These are phyloP conservation scores for Seriola dumerili DNA, from an alignment of 2,113 vertebrate species.

Conservation along the genomic window DNA sequence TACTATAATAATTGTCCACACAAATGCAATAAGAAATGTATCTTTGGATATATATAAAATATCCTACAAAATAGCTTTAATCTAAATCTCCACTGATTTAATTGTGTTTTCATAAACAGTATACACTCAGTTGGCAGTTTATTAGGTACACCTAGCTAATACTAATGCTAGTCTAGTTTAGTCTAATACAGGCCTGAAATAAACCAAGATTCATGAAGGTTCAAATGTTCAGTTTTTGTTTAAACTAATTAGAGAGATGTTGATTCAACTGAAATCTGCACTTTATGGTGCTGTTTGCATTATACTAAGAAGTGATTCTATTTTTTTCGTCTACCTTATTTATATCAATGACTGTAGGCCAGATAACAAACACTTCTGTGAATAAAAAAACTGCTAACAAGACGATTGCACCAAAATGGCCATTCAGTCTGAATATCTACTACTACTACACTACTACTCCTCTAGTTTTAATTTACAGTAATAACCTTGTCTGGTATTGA, in stretches of 20 bases:
- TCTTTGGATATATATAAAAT: no score
- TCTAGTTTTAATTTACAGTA: conserved; percentile 9
- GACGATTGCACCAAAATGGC: neutral
- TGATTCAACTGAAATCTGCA: neutral
- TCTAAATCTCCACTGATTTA: no score
- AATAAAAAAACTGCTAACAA: neutral
- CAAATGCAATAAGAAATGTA: no score
- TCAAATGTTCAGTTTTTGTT: no score
- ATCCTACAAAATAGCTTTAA: no score
- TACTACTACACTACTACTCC: no score
- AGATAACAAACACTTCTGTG: neutral
- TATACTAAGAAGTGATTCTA: neutral
- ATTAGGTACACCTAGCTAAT: neutral
- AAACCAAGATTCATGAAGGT: neutral
- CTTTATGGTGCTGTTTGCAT: neutral
- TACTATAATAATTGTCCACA: no score
- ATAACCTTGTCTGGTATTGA: conserved; percentile 3
- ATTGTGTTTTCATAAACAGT: neutral
- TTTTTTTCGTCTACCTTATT: neutral
- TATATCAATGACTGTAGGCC: neutral
- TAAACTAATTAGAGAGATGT: neutral
- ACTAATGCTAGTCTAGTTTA: neutral
- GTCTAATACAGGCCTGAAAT: neutral
- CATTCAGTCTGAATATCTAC: neutral
- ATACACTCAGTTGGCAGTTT: neutral